Conservation (phyloP, 2,888 invertebrate genomes). For the Lacanobia oleracea region DNA sequence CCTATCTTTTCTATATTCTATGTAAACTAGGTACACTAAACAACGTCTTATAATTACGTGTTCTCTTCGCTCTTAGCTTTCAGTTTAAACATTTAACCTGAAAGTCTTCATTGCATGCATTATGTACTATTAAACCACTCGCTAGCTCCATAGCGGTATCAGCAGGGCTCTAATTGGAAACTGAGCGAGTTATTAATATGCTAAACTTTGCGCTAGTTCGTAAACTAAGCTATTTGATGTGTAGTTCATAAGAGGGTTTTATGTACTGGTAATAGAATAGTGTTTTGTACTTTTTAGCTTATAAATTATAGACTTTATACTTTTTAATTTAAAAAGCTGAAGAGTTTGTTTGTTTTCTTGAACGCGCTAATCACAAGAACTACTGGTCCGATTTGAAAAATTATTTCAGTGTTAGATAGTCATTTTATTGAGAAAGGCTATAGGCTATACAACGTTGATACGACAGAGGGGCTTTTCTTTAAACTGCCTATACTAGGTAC, state of each 20-base stretch:
- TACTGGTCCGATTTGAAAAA: too few relatives aligned
- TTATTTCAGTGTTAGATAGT: too few relatives aligned
- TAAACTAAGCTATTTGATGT: constrained; percentile 15
- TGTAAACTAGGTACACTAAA: background rate
- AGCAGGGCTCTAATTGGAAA: constrained; percentile 43
- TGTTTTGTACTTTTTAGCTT: background rate
- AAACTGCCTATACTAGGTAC: too few relatives aligned
- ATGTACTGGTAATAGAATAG: constrained; percentile 1
- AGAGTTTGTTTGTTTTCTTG: too few relatives aligned
- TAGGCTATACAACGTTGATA: too few relatives aligned
- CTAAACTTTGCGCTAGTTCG: constrained; percentile 23
- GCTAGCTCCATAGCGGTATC: constrained; percentile 28
- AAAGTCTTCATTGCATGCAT: constrained; percentile 28
- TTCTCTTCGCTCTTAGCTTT: constrained; percentile 14
- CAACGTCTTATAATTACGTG: constrained; percentile 7
- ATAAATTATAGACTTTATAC: too few relatives aligned
- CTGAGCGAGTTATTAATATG: constrained; percentile 41
- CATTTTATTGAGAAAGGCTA: too few relatives aligned
- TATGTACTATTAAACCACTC: constrained; percentile 34
- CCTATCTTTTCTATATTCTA: too few relatives aligned
- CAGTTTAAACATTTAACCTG: constrained; percentile 5
- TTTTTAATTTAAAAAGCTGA: too few relatives aligned
- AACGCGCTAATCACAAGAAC: too few relatives aligned
- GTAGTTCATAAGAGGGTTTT: constrained; percentile 2
- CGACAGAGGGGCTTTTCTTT: too few relatives aligned